These are phyloP conservation scores for Masticophis lateralis DNA, from an alignment of 2,797 vertebrate genomes.

Conservation along the genomic window DNA sequence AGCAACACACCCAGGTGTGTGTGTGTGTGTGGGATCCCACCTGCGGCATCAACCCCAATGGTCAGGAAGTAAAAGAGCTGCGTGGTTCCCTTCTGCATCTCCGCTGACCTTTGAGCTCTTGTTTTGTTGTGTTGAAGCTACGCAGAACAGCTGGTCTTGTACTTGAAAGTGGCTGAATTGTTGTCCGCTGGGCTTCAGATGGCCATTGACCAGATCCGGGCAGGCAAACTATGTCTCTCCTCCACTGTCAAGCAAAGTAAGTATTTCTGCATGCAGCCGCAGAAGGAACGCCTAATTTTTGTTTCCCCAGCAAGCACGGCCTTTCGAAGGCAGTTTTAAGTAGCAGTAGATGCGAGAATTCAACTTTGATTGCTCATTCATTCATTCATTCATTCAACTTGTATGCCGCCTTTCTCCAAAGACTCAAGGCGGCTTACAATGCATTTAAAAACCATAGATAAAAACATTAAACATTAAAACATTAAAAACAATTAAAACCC, in stretches of 20 bases:
- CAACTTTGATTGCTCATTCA: not conserved
- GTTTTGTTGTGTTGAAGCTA: conserved; percentile 72
- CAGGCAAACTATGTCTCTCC: conserved; percentile 85
- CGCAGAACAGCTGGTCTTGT: conserved; percentile 91
- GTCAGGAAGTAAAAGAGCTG: not conserved
- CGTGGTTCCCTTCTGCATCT: no score
- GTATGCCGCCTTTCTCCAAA: no score
- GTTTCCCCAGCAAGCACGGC: not conserved
- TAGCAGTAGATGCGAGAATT: not conserved
- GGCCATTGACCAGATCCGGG: conserved; percentile 87
- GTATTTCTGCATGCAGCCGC: rapidly evolving
- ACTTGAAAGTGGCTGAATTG: conserved; percentile 92
- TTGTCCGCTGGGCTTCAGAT: conserved; percentile 84
- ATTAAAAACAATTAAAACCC: no score
- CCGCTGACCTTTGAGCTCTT: no score
- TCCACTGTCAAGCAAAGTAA: conserved; percentile 91
- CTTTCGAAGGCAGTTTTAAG: not conserved
- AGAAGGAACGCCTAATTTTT: not conserved
- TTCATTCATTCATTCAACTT: no score
- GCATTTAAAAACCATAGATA: no score
- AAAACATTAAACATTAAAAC: no score
- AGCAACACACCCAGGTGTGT: rapidly evolving
- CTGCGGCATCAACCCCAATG: not conserved
- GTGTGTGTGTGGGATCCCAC: not conserved
- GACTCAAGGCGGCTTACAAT: no score